Conservation (phyloP, 2,888 invertebrate species). For the Plemyria rubiginata region DNA sequence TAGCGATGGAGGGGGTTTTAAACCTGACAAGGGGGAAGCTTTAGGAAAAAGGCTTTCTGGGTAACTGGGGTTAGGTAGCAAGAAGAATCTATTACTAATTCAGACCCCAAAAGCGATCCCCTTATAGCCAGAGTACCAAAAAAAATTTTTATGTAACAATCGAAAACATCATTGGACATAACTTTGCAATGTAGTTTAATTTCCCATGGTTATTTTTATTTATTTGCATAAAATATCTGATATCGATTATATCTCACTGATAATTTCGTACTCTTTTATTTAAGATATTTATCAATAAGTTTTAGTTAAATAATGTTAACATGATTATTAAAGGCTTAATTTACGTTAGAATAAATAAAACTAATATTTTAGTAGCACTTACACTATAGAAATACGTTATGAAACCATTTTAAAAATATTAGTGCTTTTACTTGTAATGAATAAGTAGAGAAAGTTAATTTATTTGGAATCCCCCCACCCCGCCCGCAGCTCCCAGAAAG, state of each 20-base stretch:
- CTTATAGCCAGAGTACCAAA: neutral
- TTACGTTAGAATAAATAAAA: neutral
- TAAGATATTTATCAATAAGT: no score
- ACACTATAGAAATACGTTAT: neutral
- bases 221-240: neutral
- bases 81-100: constrained; percentile 1
- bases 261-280: no score
- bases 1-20: constrained; percentile 17
- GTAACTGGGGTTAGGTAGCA: constrained; percentile 26
- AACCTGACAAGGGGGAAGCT: constrained; percentile 24
- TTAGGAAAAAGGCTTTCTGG: constrained; percentile 21
- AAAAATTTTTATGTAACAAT: neutral
- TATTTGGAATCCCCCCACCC: constrained; percentile 2
- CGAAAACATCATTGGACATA: constrained; percentile 4
- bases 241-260: no score
- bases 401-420: no score
- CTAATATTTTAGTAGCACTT: neutral
- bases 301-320: neutral
- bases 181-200: constrained; percentile 5
- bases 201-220: neutral
- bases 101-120: neutral
- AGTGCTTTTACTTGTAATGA: no score
- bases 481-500: constrained; percentile 33
- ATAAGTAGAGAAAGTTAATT: neutral
- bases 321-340: neutral